Base-by-base conservation (phyloP, 2,797 vertebrate species). In the Anomalospiza imberbis region DNA sequence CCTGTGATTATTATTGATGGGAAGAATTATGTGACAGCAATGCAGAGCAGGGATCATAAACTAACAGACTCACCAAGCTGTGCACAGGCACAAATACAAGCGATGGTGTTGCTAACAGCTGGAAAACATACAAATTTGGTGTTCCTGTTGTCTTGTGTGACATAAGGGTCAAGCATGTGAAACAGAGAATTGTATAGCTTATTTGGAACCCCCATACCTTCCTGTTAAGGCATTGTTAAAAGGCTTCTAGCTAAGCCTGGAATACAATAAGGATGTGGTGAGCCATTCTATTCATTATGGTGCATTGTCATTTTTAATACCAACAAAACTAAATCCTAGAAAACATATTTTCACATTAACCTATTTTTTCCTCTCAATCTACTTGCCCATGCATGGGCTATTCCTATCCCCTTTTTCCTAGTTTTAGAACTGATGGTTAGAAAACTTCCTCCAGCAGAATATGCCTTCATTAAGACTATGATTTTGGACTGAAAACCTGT, bases 1-100 rank as follows among this genome's bases (percentile, higher is more conserved):
- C 78, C 82, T 87, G 63, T 90, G 71, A 89, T 91, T 96, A 78
- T 93, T 94, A 91, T 74, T 93, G 74, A 96, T 85, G 75, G 87
- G 78, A 89, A 91, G 81, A 88, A 76, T 91, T 91, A 47, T 60
- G 55, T 63, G 90, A 91, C 88, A 95, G 66, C 31, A 86, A 60
- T 76, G 75, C 40, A 79, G 47, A 94, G 73, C 71, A 78, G 55
- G 36, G 66, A 91, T 91, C 44, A 85, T 63, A 97, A 97, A 84
- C 68, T 72, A 91, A 63, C 31, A 61, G 70, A 50, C 47, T 85
- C 50, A 38, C 67, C 54, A 61, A 51, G 57, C 21, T 75, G 17
- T 45, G 53, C 5, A 40, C 28, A 91, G 29, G 72, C 32, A 71
- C 45, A 94, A 89, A 71, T 25, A 50, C 22, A 74, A 89, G 31